phyloP scores from a whole-genome alignment of 2,797 vertebrate genomes.

The Epinephelus malabaricus region DNA sequence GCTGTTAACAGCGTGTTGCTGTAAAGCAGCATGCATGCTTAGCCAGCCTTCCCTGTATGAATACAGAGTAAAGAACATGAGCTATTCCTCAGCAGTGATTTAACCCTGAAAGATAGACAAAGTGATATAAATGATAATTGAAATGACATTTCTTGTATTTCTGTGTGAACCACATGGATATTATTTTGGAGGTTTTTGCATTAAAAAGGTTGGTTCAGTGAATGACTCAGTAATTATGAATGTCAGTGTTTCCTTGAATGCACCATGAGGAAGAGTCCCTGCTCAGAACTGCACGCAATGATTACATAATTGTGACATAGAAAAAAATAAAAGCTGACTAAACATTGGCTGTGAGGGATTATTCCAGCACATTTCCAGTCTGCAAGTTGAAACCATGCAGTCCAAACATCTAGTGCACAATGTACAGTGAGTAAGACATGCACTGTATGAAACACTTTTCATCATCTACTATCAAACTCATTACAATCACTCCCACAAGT shows the following conservation, averaged over 20 bases:
- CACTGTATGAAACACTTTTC: not conserved
- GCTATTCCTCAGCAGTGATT: not conserved
- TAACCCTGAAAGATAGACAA: not conserved
- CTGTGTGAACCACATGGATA: not conserved
- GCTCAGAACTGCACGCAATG: conserved; percentile 35
- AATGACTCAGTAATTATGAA: conserved; percentile 38
- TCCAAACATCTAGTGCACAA: not conserved
- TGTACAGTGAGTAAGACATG: not conserved
- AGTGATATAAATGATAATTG: not conserved
- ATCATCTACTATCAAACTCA: not conserved
- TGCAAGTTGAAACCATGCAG: not conserved
- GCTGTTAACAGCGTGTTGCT: not conserved
- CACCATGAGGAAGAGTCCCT: conserved; percentile 28
- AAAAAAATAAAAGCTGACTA: conserved; percentile 22
- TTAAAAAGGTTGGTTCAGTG: not conserved
- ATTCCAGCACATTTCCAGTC: conserved; percentile 20
- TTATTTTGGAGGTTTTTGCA: not conserved
- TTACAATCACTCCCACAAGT: not conserved
- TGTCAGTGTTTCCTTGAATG: conserved; percentile 49
- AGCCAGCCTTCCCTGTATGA: not conserved
- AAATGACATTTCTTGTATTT: not conserved
- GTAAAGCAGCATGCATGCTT: not conserved
- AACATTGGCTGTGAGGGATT: conserved; percentile 42
- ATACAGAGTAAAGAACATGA: conserved; percentile 12
- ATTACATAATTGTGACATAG: conserved; percentile 55